A percentile compares a stretch with the other conserved stretches of the same genome.
Conservation (phyloP, 2,113 vertebrate genomes). For the Leucosticte australis region DNA sequence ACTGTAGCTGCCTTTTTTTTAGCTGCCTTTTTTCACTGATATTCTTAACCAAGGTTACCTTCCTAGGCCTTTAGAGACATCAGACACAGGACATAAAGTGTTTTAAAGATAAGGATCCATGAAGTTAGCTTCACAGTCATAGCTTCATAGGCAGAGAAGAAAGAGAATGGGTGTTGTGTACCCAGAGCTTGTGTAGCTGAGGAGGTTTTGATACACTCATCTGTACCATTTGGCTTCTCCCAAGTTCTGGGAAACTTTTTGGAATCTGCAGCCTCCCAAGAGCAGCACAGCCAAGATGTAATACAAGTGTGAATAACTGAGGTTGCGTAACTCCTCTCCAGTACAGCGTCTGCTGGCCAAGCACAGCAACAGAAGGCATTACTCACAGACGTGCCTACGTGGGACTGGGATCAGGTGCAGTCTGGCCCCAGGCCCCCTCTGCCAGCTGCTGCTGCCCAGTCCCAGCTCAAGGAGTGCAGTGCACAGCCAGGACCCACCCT, state of each 20-base stretch:
- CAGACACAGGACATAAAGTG: background rate
- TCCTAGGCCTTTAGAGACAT: background rate
- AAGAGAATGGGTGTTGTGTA: background rate
- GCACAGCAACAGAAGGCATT: conserved; percentile 34
- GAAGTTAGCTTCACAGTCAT: background rate
- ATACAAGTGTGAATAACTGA: conserved; percentile 39
- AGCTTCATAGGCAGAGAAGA: background rate
- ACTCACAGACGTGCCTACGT: background rate
- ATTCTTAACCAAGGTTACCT: background rate
- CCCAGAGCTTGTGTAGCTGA: background rate
- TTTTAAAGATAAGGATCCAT: background rate
- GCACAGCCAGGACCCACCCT: background rate
- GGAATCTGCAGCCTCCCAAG: conserved; percentile 12
- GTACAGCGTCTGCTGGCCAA: background rate
- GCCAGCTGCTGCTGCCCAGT: background rate
- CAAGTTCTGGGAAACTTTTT: conserved; percentile 14
- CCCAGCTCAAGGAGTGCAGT: background rate
- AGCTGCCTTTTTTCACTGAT: background rate
- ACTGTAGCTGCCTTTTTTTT: background rate
- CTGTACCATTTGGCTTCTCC: conserved; percentile 26
- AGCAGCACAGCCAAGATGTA: conserved; percentile 29
- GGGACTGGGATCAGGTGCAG: background rate
- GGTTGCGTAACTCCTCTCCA: background rate
- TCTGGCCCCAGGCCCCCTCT: background rate
- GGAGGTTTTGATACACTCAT: background rate